Conservation (phyloP, 2,888 invertebrate species). For the Amphipoea oculea region DNA sequence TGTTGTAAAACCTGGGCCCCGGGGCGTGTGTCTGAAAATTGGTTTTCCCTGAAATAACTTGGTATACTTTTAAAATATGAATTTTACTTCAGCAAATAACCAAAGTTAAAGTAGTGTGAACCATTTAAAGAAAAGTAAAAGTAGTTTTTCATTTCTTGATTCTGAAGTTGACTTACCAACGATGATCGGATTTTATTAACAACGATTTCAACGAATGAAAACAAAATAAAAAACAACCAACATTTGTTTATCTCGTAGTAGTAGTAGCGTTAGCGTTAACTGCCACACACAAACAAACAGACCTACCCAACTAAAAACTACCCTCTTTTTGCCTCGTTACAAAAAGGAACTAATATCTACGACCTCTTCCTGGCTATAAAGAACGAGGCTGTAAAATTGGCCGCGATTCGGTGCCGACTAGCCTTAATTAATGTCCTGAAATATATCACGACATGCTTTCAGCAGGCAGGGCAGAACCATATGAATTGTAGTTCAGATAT, state of each 20-base stretch:
- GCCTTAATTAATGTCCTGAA: conserved; percentile 66
- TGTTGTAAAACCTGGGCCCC: not conserved
- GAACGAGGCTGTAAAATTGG: conserved; percentile 59
- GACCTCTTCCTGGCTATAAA: conserved; percentile 52
- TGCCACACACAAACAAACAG: not conserved
- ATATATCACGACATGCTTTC: conserved; percentile 67
- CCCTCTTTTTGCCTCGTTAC: not conserved
- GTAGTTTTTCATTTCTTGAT: not conserved
- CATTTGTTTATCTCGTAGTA: not conserved
- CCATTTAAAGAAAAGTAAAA: no score
- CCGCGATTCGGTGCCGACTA: conserved; percentile 54
- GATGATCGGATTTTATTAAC: not conserved
- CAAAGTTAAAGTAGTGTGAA: conserved; percentile 1
- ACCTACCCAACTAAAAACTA: conserved; percentile 8
- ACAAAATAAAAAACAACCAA: not conserved
- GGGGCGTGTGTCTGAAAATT: conserved; percentile 26
- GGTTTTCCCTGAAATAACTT: conserved; percentile 11
- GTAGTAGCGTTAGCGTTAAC: not conserved
- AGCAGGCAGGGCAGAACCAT: conserved; percentile 38
- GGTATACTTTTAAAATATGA: not conserved
- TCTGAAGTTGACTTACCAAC: not conserved
- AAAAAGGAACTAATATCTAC: conserved; percentile 31
- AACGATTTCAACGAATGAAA: not conserved
- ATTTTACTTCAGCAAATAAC: not conserved
- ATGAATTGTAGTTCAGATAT: conserved; percentile 36